phyloP scores from a whole-genome alignment of 2,888 invertebrate genomes.

The Agrilus mali region DNA sequence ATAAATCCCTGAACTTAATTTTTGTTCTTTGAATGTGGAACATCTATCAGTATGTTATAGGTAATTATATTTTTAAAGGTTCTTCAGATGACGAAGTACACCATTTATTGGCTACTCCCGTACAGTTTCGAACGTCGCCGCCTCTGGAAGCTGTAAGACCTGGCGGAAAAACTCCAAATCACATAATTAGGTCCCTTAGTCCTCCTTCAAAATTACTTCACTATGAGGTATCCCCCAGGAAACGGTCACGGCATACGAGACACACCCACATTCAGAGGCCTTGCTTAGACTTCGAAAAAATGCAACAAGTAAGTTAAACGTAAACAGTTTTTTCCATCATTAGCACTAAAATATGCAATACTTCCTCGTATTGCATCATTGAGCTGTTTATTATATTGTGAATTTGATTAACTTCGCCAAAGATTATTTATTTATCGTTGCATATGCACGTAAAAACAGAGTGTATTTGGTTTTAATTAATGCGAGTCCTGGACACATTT shows the following conservation, averaged over 20 bases:
- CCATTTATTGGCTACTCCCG: slow-evolving; percentile 54
- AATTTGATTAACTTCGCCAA: not conserved
- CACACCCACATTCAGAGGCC: slow-evolving; percentile 64
- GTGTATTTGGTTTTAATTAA: too few relatives aligned
- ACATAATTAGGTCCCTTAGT: slow-evolving; percentile 37
- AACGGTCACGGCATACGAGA: slow-evolving; percentile 48
- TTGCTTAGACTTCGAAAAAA: slow-evolving; percentile 91
- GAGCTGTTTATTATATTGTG: not conserved
- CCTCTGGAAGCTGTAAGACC: slow-evolving; percentile 83
- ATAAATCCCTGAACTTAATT: too few relatives aligned
- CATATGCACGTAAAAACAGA: too few relatives aligned
- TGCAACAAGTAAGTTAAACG: slow-evolving; percentile 70
- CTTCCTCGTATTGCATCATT: not conserved
- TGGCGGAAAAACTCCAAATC: slow-evolving; percentile 31
- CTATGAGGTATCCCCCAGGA: slow-evolving; percentile 45
- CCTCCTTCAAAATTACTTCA: slow-evolving; percentile 38
- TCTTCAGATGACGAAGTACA: slow-evolving; percentile 23
- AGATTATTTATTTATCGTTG: too few relatives aligned
- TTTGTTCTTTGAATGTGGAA: too few relatives aligned
- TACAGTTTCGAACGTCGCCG: slow-evolving; percentile 83
- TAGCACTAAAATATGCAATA: slow-evolving; percentile 1
- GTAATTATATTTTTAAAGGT: not conserved
- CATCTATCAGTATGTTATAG: not conserved
- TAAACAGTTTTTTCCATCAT: slow-evolving; percentile 2
- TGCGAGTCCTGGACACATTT: too few relatives aligned